Evolutionary conservation across 2,888 invertebrate genomes (phyloP), one percentile per base, ranked within the genome.

Genomic region (Apotomis betuletana): DNA sequence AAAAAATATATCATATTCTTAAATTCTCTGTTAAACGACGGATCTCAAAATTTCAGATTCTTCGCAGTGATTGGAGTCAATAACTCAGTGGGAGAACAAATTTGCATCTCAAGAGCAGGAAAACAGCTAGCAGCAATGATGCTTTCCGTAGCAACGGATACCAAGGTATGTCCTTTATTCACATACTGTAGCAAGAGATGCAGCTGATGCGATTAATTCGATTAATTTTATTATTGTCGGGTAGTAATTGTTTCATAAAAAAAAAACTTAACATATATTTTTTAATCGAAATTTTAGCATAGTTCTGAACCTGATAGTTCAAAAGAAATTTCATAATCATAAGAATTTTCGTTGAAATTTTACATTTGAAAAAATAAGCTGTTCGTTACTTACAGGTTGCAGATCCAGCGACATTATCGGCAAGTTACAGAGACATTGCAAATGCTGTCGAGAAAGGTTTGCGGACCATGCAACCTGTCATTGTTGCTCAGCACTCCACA

Each of bases 51-150:
- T 67, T 67, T 1, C 67, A 67, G 67, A 41, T 67, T 49, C 49
- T 67, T 67, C 38, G 58, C 67, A 13, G 67, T 67, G 2, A 13
- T 67, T 2, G 58, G 49, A 27, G 46, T n/a, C 5, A 36, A 67
- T 46, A 67, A 13, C 13, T 59, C 67, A 13, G 5, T 59, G 13
- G 67, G 67, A 49, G 38, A 51, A n/a, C 51, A 67, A 3, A 38
- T 58, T 49, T 67, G 67, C 36, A 36, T 67, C 8, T 36, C 67
- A 51, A 57, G 67, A 13, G 58, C 58, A 38, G n/a, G 12, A 15
- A 58, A 67, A 10, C 13, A 57, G 36, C n/a, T 67, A 38, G 38
- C 67, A 59, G 67, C 58, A 3, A 67, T 51, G 57, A 51, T 67
- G 51, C 51, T 67, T 1, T 38, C 55, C 36, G 36, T 49, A n/a